Evolutionary conservation across 2,797 vertebrate species (phyloP).

Genomic region (Borostomias antarcticus): DNA sequence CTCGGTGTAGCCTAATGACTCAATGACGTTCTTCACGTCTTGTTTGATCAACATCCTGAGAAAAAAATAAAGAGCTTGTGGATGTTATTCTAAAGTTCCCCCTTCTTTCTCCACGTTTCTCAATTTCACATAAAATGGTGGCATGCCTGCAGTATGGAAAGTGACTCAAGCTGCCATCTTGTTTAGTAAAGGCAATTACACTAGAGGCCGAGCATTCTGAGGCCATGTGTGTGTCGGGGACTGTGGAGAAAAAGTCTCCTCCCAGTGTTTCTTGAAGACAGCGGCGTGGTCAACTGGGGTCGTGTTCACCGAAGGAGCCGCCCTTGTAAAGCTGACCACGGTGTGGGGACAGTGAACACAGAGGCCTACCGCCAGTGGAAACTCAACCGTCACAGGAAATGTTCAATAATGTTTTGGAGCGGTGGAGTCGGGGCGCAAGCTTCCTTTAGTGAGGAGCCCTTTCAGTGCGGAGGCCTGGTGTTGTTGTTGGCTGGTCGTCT

Average conservation of each 20-base stretch:
- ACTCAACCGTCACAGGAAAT: not conserved
- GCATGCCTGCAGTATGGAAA: constrained; percentile 59
- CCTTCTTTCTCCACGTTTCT: constrained; percentile 35
- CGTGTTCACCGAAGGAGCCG: constrained; percentile 15
- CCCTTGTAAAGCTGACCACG: not conserved
- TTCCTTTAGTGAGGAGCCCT: constrained; percentile 50
- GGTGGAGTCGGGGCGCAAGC: constrained; percentile 33
- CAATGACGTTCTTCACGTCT: constrained; percentile 34
- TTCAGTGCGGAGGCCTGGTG: constrained; percentile 48
- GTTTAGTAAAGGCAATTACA: constrained; percentile 63
- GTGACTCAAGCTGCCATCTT: constrained; percentile 61
- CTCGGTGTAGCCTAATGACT: constrained; percentile 29
- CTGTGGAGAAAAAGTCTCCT: constrained; percentile 14
- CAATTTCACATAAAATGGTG: constrained; percentile 50
- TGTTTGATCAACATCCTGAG: constrained; percentile 51
- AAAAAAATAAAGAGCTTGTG: constrained; percentile 44
- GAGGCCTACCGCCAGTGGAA: not conserved
- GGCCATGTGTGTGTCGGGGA: constrained; percentile 37
- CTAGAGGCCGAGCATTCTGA: constrained; percentile 36
- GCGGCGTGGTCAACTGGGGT: constrained; percentile 47
- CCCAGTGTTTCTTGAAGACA: constrained; percentile 5
- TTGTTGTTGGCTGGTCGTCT: constrained; percentile 69
- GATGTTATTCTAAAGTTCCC: constrained; percentile 49
- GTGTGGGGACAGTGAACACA: not conserved
- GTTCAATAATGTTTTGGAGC: constrained; percentile 12